Evolutionary conservation across 1,140 invertebrate species (phyloP).

Genomic region (Eurosta solidaginis): DNA sequence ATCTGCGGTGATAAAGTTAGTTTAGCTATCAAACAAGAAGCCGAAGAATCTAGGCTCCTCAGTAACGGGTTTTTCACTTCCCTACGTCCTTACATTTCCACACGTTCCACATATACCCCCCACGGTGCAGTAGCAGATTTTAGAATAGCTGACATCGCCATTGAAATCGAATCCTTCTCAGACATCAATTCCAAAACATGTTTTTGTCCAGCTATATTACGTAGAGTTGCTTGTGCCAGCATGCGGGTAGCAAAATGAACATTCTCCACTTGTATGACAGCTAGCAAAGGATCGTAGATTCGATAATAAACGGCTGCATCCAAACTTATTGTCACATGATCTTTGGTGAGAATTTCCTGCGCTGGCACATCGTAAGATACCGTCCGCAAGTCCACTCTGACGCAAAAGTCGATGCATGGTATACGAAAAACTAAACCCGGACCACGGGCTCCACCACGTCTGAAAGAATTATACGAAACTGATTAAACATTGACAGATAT

Average conservation of each 20-base stretch:
- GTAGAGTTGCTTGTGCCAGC: constrained; percentile 79
- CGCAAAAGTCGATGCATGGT: constrained; percentile 85
- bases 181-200: constrained; percentile 75
- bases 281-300: constrained; percentile 74
- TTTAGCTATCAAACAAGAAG: too few relatives aligned
- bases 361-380: constrained; percentile 62
- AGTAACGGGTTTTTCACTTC: too few relatives aligned
- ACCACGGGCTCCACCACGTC: constrained; percentile 60
- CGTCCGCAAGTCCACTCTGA: constrained; percentile 81
- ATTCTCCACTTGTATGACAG: constrained; percentile 77
- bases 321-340: constrained; percentile 87
- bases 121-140: constrained; percentile 65
- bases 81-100: constrained; percentile 79
- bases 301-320: constrained; percentile 90
- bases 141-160: constrained; percentile 38
- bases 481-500: neutral
- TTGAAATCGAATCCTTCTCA: constrained; percentile 42
- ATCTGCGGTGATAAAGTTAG: too few relatives aligned
- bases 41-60: too few relatives aligned
- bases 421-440: constrained; percentile 84
- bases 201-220: constrained; percentile 88
- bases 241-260: constrained; percentile 71
- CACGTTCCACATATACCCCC: constrained; percentile 93
- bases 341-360: constrained; percentile 79
- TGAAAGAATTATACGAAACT: constrained; percentile 18